Evolutionary conservation across 2,113 vertebrate species (phyloP), one percentile per base, ranked within the genome.

Genomic region (Mirza zaza): DNA sequence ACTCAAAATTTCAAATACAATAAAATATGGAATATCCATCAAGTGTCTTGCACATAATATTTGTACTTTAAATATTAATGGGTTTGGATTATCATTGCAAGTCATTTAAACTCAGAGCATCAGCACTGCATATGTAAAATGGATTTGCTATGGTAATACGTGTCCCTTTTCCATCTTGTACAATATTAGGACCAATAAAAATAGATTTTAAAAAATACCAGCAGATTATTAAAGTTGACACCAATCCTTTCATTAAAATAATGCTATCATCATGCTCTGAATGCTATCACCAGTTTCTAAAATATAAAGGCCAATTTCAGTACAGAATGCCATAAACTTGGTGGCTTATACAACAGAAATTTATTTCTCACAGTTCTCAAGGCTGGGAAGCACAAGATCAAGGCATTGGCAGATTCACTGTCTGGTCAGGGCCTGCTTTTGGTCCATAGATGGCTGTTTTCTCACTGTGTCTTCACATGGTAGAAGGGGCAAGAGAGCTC

Each of bases 1-100:
- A 89, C 14, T 83, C 45, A 89, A 94, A 90, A 90, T 73, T 65
- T 92, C 25, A 96, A 90, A 87, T 18, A 59, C 57, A 5, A 92
- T 95, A 61, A 90, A 81, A 20, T 76, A 2, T 61, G 50, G 17
- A 84, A 8, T 80, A 3, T 80, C 18, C 23, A 94, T 27, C 82
- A 88, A 65, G 4, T 70, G 4, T 68, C 63, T 68, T 32, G 32
- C 5, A 90, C n/a, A 55, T 50, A 50, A 70, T 59, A 48, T 84
- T 39, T 73, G 27, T 76, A 75, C 29, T 91, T 87, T 70, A 84
- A 93, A 88, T 76, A 42, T 87, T 76, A 81, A 63, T 76, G 42
- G 3, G 11, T 57, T 97, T 50, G 48, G 1, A 50, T 85, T 76
- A 79, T 79, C 87, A 89, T 8, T 85, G 32, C 14, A 94, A 88